These are phyloP conservation scores for Ectemnius cavifrons DNA, from an alignment of 2,888 invertebrate genomes.

Conservation along the genomic window DNA sequence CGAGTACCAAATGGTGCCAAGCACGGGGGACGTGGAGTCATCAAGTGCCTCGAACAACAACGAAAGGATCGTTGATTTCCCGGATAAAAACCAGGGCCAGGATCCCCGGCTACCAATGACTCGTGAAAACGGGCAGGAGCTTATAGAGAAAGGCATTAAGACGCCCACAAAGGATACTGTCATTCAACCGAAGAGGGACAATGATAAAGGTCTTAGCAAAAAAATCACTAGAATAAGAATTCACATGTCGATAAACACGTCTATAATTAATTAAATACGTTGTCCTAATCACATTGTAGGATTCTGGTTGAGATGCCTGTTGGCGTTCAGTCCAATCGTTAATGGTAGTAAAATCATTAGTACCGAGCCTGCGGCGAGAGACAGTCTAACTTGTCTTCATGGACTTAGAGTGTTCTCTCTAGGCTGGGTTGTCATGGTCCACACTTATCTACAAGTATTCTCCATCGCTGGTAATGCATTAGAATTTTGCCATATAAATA, in stretches of 20 bases:
- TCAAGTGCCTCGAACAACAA: constrained; percentile 76
- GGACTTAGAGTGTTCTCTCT: constrained; percentile 89
- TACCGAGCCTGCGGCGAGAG: constrained; percentile 85
- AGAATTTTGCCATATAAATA: no score
- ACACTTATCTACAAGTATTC: constrained; percentile 90
- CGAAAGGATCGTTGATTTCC: constrained; percentile 78
- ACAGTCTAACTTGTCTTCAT: constrained; percentile 87
- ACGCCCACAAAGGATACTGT: constrained; percentile 47
- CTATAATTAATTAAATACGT: background rate
- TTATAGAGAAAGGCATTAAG: constrained; percentile 70
- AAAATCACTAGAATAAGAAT: background rate
- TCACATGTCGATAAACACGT: no score
- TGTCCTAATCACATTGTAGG: constrained; percentile 75
- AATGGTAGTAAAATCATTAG: constrained; percentile 88
- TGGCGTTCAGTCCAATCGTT: constrained; percentile 87
- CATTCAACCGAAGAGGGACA: constrained; percentile 18
- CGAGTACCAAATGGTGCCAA: constrained; percentile 82
- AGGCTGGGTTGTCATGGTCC: constrained; percentile 91
- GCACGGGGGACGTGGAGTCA: constrained; percentile 77
- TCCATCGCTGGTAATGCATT: constrained; percentile 81
- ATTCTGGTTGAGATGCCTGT: constrained; percentile 81
- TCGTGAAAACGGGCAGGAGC: constrained; percentile 77
- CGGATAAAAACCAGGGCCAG: constrained; percentile 74
- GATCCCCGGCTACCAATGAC: constrained; percentile 71
- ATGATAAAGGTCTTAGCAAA: constrained; percentile 25